phyloP scores from a whole-genome alignment of 2,113 vertebrate genomes.

The Asarcornis scutulata region DNA sequence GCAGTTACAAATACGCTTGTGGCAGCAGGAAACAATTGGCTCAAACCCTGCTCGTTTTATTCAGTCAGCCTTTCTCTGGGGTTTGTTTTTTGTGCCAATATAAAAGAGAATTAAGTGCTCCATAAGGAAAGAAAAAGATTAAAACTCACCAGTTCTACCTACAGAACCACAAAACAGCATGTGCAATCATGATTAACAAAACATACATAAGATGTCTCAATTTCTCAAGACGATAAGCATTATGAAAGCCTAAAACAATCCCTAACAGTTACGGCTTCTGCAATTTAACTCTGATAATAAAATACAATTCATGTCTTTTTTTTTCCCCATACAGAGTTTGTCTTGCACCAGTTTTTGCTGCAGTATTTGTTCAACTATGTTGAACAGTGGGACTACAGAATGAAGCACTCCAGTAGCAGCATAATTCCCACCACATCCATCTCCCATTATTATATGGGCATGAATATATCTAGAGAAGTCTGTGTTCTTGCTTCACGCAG shows the following conservation, averaged over 20 bases:
- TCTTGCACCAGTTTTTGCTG: not conserved
- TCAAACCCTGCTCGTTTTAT: not conserved
- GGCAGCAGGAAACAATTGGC: constrained; percentile 52
- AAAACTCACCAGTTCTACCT: not conserved
- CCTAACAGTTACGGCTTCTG: not conserved
- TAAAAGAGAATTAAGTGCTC: not conserved
- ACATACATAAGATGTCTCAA: not conserved
- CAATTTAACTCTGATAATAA: not conserved
- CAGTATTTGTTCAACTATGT: not conserved
- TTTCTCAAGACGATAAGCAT: not conserved
- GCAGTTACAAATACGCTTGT: constrained; percentile 44
- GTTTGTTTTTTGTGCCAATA: not conserved
- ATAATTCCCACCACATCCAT: not conserved
- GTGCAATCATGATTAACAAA: not conserved
- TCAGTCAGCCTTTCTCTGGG: not conserved
- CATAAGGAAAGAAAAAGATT: not conserved
- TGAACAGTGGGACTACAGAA: not conserved
- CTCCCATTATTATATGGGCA: not conserved
- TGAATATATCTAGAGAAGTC: not conserved
- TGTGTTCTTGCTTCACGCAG: not conserved
- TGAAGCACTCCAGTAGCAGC: not conserved
- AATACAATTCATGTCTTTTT: not conserved
- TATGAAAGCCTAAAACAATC: not conserved
- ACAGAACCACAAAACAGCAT: not conserved
- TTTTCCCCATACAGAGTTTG: not conserved